Evolutionary conservation across 2,113 vertebrate genomes (phyloP).

Genomic region (Prionailurus viverrinus): DNA sequence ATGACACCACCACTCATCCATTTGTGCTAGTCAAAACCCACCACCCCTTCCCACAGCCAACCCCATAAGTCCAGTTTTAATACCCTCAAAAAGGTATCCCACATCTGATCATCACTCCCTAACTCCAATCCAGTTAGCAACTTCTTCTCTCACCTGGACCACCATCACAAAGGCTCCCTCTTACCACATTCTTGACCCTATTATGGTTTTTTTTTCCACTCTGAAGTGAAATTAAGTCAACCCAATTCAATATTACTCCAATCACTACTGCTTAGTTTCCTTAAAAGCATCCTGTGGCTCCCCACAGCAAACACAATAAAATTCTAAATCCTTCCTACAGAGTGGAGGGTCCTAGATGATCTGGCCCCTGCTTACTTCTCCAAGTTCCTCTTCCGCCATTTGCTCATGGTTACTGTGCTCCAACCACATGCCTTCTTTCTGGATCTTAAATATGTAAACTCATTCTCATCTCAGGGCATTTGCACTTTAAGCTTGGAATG

Average conservation of each 20-base stretch:
- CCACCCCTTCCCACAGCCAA: neutral
- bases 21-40: neutral
- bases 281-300: neutral
- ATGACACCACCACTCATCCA: neutral
- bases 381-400: neutral
- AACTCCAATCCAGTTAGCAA: neutral
- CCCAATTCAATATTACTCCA: neutral
- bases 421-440: neutral
- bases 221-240: neutral
- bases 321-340: neutral
- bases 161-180: neutral
- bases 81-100: neutral
- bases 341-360: fast-evolving
- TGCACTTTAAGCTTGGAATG: neutral
- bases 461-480: neutral
- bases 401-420: neutral
- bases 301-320: neutral
- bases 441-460: neutral
- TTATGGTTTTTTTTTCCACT: neutral
- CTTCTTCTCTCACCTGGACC: neutral
- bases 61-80: neutral
- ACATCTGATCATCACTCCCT: neutral
- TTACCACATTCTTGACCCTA: neutral
- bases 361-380: neutral
- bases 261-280: neutral